Percentiles rank a stretch among this genome's conserved stretches.
These are phyloP conservation scores for Endotricha flammealis DNA, from an alignment of 2,888 invertebrate genomes.

Conservation along the genomic window DNA sequence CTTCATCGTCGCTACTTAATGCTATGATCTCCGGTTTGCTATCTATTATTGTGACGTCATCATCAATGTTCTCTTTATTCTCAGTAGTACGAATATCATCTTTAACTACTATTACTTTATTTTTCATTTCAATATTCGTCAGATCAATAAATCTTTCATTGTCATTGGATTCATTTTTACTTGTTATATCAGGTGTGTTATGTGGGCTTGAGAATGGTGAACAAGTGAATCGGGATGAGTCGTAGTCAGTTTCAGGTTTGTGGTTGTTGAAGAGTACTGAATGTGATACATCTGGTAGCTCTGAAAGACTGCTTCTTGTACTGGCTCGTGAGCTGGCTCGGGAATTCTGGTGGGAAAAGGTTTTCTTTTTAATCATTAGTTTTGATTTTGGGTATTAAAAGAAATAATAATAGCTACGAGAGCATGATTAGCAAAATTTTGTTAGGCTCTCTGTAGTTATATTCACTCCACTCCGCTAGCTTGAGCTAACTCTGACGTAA, in stretches of 20 bases:
- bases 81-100: neutral
- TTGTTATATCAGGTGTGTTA: slow-evolving; percentile 37
- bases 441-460: too few relatives aligned
- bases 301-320: slow-evolving; percentile 29
- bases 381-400: too few relatives aligned
- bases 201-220: slow-evolving; percentile 57
- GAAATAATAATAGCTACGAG: too few relatives aligned
- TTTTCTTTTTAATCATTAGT: too few relatives aligned
- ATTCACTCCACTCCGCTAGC: too few relatives aligned
- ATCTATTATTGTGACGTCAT: slow-evolving; percentile 62
- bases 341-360: too few relatives aligned
- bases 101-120: neutral
- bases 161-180: neutral
- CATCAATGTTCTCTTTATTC: slow-evolving; percentile 31
- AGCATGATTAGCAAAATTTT: too few relatives aligned
- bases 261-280: slow-evolving; percentile 18
- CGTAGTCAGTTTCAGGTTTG: slow-evolving; percentile 21
- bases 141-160: slow-evolving; percentile 9
- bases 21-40: slow-evolving; percentile 56
- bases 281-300: slow-evolving; percentile 25
- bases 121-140: neutral
- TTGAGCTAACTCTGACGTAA: too few relatives aligned
- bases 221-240: slow-evolving; percentile 43
- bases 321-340: slow-evolving; percentile 30
- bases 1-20: slow-evolving; percentile 68